Percentiles rank a stretch among this genome's conserved stretches.
Conservation (phyloP, 2,797 vertebrate species). For the Moxostoma hubbsi region DNA sequence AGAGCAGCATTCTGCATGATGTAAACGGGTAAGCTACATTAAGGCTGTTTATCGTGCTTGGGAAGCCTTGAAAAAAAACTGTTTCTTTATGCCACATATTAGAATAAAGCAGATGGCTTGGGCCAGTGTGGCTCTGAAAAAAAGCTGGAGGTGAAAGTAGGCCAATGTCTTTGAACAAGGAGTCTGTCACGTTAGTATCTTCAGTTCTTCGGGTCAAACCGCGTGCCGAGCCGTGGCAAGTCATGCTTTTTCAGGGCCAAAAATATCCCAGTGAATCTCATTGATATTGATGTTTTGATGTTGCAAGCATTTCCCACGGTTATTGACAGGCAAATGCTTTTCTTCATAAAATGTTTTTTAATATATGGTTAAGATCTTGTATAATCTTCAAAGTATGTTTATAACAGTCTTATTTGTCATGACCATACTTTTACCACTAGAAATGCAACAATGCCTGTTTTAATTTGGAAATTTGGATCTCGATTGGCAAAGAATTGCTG, state of each 20-base stretch:
- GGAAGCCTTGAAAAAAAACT: conserved; percentile 52
- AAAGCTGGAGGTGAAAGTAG: conserved; percentile 79
- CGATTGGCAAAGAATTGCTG: background rate
- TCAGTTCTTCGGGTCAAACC: conserved; percentile 78
- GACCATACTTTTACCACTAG: background rate
- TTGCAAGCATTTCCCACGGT: conserved; percentile 9
- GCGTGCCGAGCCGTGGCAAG: conserved; percentile 77
- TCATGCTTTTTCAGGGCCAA: conserved; percentile 73
- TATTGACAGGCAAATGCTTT: conserved; percentile 11
- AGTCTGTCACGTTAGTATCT: conserved; percentile 78
- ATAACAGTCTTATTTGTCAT: conserved; percentile 5
- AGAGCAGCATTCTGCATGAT: conserved; percentile 67
- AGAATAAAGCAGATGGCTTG: conserved; percentile 82
- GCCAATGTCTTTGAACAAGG: conserved; percentile 78
- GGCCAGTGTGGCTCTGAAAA: conserved; percentile 71
- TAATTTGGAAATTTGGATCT: conserved; percentile 2
- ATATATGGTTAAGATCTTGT: background rate
- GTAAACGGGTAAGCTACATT: conserved; percentile 69
- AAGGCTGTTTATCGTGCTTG: conserved; percentile 63
- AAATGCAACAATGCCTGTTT: no score
- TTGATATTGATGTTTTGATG: conserved; percentile 76
- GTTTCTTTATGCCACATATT: conserved; percentile 74
- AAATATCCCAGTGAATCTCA: conserved; percentile 71
- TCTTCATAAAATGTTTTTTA: no score
- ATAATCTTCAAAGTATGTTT: background rate